Evolutionary conservation across 2,888 invertebrate species (phyloP).

Genomic region (Formica aserva): DNA sequence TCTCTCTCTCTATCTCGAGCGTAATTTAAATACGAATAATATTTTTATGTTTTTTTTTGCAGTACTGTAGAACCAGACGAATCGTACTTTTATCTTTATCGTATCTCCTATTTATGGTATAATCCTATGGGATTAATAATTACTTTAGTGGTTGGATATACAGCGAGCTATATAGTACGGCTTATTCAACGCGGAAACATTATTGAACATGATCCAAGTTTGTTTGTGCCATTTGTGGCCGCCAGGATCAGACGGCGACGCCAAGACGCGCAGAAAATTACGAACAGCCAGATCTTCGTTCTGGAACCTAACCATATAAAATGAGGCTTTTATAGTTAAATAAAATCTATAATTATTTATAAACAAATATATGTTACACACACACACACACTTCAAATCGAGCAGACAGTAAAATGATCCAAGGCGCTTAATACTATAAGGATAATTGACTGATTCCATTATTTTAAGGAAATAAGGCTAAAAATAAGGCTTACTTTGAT

Average conservation of each 20-base stretch:
- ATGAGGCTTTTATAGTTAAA: slow-evolving; percentile 25
- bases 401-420: not conserved
- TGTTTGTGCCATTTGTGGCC: slow-evolving; percentile 88
- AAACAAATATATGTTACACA: not conserved
- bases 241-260: slow-evolving; percentile 83
- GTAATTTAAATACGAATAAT: not conserved
- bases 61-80: slow-evolving; percentile 25
- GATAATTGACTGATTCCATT: not conserved
- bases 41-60: not conserved
- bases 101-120: slow-evolving; percentile 92
- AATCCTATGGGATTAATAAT: slow-evolving; percentile 87
- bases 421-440: not conserved
- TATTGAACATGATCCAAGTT: slow-evolving; percentile 86
- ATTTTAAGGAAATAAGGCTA: not conserved
- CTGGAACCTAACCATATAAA: slow-evolving; percentile 66
- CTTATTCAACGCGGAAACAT: slow-evolving; percentile 80
- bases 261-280: slow-evolving; percentile 68
- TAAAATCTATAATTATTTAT: not conserved
- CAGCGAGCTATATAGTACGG: slow-evolving; percentile 86
- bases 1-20: no score
- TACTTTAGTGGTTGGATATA: slow-evolving; percentile 87
- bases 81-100: slow-evolving; percentile 89
- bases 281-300: slow-evolving; percentile 78
- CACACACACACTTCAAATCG: not conserved
- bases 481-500: not conserved